Percentiles rank a stretch among this genome's conserved stretches.
Conservation (phyloP, 2,888 invertebrate species). For the Schizaphis graminum region DNA sequence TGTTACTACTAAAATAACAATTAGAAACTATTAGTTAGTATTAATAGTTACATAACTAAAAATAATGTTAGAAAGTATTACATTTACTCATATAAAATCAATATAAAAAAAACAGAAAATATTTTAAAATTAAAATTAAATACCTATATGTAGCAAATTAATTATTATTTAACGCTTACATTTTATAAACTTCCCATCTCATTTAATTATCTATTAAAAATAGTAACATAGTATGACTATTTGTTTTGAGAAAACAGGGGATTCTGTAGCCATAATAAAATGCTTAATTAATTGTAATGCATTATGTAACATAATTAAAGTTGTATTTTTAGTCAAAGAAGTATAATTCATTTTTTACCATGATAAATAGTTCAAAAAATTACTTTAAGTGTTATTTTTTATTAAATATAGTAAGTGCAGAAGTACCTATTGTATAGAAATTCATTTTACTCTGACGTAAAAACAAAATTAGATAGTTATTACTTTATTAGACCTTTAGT, state of each 20-base stretch:
- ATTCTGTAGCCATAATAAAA: background rate
- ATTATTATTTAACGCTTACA: background rate
- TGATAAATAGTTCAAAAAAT: background rate
- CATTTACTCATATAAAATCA: background rate
- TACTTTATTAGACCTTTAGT: background rate
- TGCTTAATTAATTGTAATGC: background rate
- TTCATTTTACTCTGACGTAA: background rate
- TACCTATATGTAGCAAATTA: background rate
- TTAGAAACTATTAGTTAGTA: too few species aligned
- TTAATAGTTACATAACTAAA: background rate
- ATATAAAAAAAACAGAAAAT: background rate
- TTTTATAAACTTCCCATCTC: background rate
- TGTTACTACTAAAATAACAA: background rate
- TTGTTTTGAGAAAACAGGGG: background rate
- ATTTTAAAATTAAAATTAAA: background rate
- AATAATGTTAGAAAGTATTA: background rate
- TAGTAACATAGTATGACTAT: background rate
- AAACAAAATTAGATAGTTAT: background rate
- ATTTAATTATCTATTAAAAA: background rate
- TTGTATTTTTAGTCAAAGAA: background rate
- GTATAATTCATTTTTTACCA: background rate
- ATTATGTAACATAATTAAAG: background rate
- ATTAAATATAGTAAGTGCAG: background rate
- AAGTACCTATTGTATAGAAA: background rate
- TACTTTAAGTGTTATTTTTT: background rate